Base-by-base conservation (phyloP, 2,888 invertebrate genomes). In the Scaptomyza cyrtandrae region DNA sequence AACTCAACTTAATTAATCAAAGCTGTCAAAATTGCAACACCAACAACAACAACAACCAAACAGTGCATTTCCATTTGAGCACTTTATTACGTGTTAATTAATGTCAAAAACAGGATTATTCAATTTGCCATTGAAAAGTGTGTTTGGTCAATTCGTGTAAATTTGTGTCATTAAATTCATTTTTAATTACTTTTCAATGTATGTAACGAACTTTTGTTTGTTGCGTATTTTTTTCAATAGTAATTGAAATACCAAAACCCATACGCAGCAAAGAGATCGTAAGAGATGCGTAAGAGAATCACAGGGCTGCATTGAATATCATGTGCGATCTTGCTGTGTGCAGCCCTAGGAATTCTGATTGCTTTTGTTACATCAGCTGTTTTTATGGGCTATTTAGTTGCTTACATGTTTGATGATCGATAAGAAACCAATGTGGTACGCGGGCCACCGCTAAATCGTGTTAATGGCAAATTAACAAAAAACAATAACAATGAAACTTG, bases 1-100 rank as follows among this genome's bases (percentile, higher is more conserved):
- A 76, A 71, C 67, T 71, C 64, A 76, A 78, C 54, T 57, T 45
- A 55, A 76, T 70, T 75, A 75, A 70, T 65, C 57, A 46, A 65
- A 52, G 44, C 54, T n/a, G 62, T 16, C 11, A 33, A 10, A 19
- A 33, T 29, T 55, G 35, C 45, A 55, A 55, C 27, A 43, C 11
- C 10, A 24, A 11, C 24, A 27, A 35, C 35, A 44, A 39, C 19
- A 19, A 2, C 19, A 9, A 9, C 6, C 31, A 31, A 46, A 24
- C 11, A 10, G 33, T 19, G 29, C 45, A 64, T 24, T 29, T 31
- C 6, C 16, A 31, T 43, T 59, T 71, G 39, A 16, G 13, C 13
- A 43, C 59, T 71, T 65, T 46, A 71, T 66, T 53, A 66, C 19
- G 48, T 56, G 72, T 55, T 56, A 67, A 71, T 71, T 72, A 65